Conservation (phyloP, 53 echinoderm and acorn worm genomes). For the Zoroaster sp. region DNA sequence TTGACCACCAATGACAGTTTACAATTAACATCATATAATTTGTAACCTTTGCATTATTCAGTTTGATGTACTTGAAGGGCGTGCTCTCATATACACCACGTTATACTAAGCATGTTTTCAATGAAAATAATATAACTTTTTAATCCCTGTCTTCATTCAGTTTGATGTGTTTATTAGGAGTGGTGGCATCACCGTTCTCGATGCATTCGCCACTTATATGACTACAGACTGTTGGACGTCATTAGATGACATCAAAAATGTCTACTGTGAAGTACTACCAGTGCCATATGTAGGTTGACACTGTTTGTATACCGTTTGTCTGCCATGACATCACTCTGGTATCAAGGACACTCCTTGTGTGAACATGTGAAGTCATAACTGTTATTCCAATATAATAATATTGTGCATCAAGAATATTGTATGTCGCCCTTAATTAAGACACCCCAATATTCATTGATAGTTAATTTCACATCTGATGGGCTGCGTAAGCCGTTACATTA, state of each 20-base stretch:
- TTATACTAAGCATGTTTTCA: background rate
- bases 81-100: too few species aligned
- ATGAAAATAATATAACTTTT: too few species aligned
- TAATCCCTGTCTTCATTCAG: background rate
- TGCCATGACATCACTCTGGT: too few species aligned
- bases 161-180: constrained; percentile 21
- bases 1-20: too few species aligned
- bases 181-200: background rate
- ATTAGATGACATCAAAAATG: constrained; percentile 42
- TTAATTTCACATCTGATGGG: background rate
- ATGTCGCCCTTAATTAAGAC: background rate
- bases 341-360: too few species aligned
- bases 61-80: background rate
- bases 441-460: background rate
- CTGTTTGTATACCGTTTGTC: too few species aligned
- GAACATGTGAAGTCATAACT: too few species aligned
- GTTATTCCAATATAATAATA: too few species aligned
- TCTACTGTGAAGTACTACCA: constrained; percentile 23
- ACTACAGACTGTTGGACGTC: constrained; percentile 26
- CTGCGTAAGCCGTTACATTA: background rate
- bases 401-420: background rate
- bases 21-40: background rate
- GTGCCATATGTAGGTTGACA: constrained; percentile 28
- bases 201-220: background rate
- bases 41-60: background rate